Base-by-base conservation (phyloP, 1,140 invertebrate genomes). In the Atta texana region DNA sequence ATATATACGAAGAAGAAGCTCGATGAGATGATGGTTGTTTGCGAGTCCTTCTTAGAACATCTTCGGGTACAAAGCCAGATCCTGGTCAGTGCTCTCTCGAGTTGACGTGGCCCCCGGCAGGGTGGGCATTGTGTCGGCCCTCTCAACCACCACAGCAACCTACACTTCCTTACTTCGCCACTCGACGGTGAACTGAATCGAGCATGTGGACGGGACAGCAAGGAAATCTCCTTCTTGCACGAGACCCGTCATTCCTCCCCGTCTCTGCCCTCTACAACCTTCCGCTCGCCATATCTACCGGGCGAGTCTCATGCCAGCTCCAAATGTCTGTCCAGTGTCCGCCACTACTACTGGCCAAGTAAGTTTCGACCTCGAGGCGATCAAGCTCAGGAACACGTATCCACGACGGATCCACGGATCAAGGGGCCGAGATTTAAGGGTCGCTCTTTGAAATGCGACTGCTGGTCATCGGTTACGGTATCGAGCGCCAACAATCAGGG, bases 171-270 rank as follows among this genome's bases (percentile, higher is more conserved):
- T 92, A 89, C 88, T 61, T 85, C 76, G 85, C 78, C 51, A 74
- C 81, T 85, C 86, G 89, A 88, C 90, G 87, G 76, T 87, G 44
- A 87, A 88, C 91, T 89, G 91, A 90, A 92, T 93, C 86, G 91
- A 90, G 90, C 92, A 91, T 91, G 92, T 93, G 93, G 90, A 93
- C 86, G 75, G 89, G 93, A 93, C 93, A 93, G 91, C 92, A 77
- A 90, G 91, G 90, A 88, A 92, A 92, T 90, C 92, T 93, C 81
- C 89, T 92, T 93, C 93, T 93, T 94, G 91, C 91, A 74, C 88
- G 81, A 90, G 88, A 88, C 77, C 85, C 89, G 90, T 92, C 89
- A 90, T 90, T 90, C 90, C 88, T 66, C 80, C 82, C 71, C 88
- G 87, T 78, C 89, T 88, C 88, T 68, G 12, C 34, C 18, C 86